phyloP scores from a whole-genome alignment of 23 tunicate genomes.

The Clavelina lepadiformis region DNA sequence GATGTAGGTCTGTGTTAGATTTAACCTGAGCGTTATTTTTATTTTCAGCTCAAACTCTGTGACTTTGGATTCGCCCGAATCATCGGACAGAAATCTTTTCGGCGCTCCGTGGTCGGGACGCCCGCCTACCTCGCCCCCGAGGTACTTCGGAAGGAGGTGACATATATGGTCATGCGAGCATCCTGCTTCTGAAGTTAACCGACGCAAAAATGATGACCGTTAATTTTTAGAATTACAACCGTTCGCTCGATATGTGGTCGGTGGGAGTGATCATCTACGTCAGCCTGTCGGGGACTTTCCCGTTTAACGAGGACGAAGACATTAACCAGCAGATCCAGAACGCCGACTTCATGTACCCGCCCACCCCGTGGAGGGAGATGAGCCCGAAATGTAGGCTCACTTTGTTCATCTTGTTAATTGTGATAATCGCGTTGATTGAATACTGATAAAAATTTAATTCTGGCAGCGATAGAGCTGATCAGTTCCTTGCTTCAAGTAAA shows the following conservation, averaged over 20 bases:
- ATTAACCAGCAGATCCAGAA: conserved; percentile 99
- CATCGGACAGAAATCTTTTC: conserved; percentile 97
- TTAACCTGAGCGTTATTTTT: no score
- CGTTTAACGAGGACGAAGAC: conserved; percentile 99
- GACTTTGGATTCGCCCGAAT: conserved; percentile 99
- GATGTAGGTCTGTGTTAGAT: neutral
- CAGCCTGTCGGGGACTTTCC: conserved; percentile 98
- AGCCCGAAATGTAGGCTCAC: conserved; percentile 59
- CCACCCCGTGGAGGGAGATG: conserved; percentile 83
- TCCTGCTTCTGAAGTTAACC: neutral
- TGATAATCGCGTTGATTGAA: neutral
- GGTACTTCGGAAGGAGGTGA: conserved; percentile 86
- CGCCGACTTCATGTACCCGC: conserved; percentile 99
- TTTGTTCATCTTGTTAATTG: neutral
- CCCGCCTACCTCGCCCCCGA: conserved; percentile 99
- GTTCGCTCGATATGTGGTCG: conserved; percentile 99
- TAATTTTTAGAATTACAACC: conserved; percentile 85
- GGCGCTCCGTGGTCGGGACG: conserved; percentile 99
- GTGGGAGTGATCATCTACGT: conserved; percentile 99
- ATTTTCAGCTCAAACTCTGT: conserved; percentile 85
- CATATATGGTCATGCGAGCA: neutral
- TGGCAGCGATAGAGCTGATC: conserved; percentile 77
- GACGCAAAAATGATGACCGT: neutral
- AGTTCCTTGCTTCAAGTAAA: conserved; percentile 86
- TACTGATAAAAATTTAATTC: neutral